A percentile compares a stretch with the other conserved stretches of the same genome.
Conservation (phyloP, 2,113 vertebrate genomes). For the Equus quagga region DNA sequence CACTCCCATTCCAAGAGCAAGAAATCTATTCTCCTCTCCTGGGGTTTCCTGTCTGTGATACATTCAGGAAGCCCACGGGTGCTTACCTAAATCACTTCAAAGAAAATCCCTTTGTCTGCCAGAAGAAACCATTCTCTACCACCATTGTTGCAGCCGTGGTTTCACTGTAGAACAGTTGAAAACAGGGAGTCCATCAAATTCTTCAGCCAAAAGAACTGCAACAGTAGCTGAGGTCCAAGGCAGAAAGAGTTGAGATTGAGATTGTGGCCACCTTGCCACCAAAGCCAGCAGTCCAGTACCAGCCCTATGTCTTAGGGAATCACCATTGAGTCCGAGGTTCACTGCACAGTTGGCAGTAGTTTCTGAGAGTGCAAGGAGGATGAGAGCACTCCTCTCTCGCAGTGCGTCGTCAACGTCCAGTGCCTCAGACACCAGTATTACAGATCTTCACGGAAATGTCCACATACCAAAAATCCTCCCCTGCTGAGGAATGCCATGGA, state of each 20-base stretch:
- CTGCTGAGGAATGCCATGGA: not conserved
- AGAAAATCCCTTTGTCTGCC: not conserved
- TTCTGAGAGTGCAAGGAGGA: not conserved
- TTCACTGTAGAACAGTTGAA: constrained; percentile 7
- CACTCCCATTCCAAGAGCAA: not conserved
- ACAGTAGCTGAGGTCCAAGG: not conserved
- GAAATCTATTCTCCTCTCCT: constrained; percentile 4
- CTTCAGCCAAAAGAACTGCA: constrained; percentile 3
- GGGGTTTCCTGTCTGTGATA: not conserved
- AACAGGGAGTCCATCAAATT: not conserved
- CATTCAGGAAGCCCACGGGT: not conserved
- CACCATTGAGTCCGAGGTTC: not conserved
- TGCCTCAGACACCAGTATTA: not conserved
- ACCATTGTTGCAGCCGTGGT: not conserved
- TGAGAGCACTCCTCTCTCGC: not conserved
- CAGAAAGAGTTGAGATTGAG: not conserved
- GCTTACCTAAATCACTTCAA: constrained; percentile 11
- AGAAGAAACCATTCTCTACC: not conserved
- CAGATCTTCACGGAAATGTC: constrained; percentile 12
- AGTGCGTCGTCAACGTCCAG: not conserved
- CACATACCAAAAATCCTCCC: not conserved
- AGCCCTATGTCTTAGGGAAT: not conserved
- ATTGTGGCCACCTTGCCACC: not conserved
- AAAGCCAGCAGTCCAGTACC: not conserved
- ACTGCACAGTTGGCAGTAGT: not conserved